Conservation (phyloP, 1,140 invertebrate genomes). For the Heliothis subflexa region DNA sequence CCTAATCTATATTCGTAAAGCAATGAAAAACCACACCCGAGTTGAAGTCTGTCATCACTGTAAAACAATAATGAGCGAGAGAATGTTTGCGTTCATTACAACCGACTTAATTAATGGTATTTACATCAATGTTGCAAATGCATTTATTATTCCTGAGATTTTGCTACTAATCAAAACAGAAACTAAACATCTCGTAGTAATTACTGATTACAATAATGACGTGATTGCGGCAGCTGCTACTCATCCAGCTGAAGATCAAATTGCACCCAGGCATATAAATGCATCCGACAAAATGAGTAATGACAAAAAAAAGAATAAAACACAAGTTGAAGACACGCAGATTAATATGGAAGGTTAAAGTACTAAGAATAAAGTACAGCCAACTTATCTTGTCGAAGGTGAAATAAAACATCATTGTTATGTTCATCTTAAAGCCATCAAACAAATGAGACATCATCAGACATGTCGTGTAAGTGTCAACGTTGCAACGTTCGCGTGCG, state of each 20-base stretch:
- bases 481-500: slow-evolving; percentile 41
- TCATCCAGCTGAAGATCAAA: background rate
- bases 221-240: background rate
- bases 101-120: slow-evolving; percentile 30
- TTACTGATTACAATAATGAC: background rate
- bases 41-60: slow-evolving; percentile 41
- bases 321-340: background rate
- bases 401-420: slow-evolving; percentile 20
- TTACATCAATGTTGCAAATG: slow-evolving; percentile 14
- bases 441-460: slow-evolving; percentile 36
- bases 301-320: background rate
- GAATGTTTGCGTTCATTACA: slow-evolving; percentile 18
- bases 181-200: background rate
- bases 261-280: background rate
- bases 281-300: background rate
- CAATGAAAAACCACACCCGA: slow-evolving; percentile 12
- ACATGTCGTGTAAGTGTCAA: slow-evolving; percentile 42
- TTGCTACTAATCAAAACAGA: background rate
- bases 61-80: slow-evolving; percentile 18
- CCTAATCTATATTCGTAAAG: slow-evolving; percentile 19
- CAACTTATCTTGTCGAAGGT: slow-evolving; percentile 14
- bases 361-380: slow-evolving; percentile 25
- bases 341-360: background rate
- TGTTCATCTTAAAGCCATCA: slow-evolving; percentile 16
- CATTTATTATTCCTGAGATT: slow-evolving; percentile 26